These are phyloP conservation scores for Betta splendens DNA, from an alignment of 2,797 vertebrate species.

Conservation along the genomic window DNA sequence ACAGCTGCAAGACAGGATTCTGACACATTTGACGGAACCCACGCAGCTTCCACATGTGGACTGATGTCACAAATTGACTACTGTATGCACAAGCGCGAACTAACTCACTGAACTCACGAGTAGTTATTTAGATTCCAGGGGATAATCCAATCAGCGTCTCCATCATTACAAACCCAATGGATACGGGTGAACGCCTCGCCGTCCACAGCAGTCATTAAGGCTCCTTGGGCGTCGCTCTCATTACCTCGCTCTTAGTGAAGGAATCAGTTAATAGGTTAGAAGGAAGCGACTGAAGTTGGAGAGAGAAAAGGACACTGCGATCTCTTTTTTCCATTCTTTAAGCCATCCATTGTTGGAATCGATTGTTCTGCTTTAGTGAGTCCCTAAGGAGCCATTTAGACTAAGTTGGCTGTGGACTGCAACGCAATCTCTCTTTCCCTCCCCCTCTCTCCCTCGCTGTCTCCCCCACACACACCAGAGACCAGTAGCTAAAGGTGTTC, in stretches of 20 bases:
- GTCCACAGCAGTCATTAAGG: conserved; percentile 25
- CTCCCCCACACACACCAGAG: conserved; percentile 10
- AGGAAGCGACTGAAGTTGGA: conserved; percentile 47
- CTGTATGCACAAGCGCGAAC: too few relatives aligned
- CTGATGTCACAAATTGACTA: not conserved
- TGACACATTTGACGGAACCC: too few relatives aligned
- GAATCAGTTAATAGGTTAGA: conserved; percentile 60
- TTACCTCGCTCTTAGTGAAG: conserved; percentile 48
- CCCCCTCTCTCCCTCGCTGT: conserved; percentile 1
- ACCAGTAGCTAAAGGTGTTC: conserved; percentile 55
- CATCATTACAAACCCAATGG: conserved; percentile 11
- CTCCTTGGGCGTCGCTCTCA: conserved; percentile 37
- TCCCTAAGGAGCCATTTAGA: conserved; percentile 77
- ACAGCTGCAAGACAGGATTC: too few relatives aligned
- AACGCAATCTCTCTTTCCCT: conserved; percentile 36
- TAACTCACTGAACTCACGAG: not conserved
- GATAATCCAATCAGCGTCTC: conserved; percentile 33
- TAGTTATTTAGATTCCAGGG: conserved; percentile 33
- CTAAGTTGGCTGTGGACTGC: conserved; percentile 64
- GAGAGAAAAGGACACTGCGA: conserved; percentile 45
- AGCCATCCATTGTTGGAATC: conserved; percentile 74
- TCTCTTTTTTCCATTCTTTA: conserved; percentile 49
- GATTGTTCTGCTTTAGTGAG: conserved; percentile 74
- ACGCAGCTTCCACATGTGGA: too few relatives aligned
- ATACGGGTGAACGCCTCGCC: conserved; percentile 15